Evolutionary conservation across 2,113 vertebrate species (phyloP).

Genomic region (Takifugu bimaculatus): DNA sequence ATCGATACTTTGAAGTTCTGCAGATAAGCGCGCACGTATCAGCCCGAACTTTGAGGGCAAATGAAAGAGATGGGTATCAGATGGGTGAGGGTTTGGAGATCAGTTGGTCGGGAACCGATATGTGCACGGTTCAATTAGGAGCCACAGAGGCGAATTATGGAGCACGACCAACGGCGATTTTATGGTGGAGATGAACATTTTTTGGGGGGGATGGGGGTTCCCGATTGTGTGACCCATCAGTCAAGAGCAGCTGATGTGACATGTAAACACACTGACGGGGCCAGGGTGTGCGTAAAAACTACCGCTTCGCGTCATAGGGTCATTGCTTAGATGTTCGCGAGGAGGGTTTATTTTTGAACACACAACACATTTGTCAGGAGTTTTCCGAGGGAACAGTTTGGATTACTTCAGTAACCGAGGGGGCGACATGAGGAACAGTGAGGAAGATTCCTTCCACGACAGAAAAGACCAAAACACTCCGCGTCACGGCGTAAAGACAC

Average conservation of each 20-base stretch:
- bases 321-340: conserved; percentile 1
- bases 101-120: not conserved
- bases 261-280: conserved; percentile 8
- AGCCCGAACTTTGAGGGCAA: conserved; percentile 19
- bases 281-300: conserved; percentile 22
- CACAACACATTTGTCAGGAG: too few species aligned
- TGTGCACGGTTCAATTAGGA: conserved; percentile 1
- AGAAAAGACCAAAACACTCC: too few species aligned
- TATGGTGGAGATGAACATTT: not conserved
- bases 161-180: not conserved
- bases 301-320: too few species aligned
- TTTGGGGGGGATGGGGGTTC: not conserved
- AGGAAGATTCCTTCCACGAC: too few species aligned
- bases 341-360: too few species aligned
- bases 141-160: not conserved
- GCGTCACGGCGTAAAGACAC: not conserved
- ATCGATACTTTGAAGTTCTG: conserved; percentile 41
- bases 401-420: too few species aligned
- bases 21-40: conserved; percentile 17
- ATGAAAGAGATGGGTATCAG: conserved; percentile 29
- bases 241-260: not conserved
- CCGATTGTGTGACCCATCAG: not conserved
- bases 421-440: too few species aligned
- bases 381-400: too few species aligned
- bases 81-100: conserved; percentile 26